These are phyloP conservation scores for Heliconius melpomene DNA, from an alignment of 1,140 invertebrate species.

Conservation along the genomic window DNA sequence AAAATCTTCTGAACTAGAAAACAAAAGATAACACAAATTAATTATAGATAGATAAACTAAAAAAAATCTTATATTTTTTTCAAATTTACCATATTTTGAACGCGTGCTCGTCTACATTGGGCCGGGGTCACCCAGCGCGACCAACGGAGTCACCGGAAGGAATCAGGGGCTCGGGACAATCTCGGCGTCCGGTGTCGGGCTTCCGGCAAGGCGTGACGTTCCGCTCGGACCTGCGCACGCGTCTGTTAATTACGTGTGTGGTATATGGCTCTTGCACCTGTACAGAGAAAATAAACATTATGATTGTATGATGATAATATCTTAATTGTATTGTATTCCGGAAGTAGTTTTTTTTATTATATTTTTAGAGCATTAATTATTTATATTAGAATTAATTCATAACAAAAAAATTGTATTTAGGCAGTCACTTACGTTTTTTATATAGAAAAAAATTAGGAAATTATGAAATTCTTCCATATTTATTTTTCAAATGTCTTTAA, in stretches of 20 bases:
- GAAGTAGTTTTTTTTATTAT: background rate
- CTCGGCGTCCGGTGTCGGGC: conserved; percentile 66
- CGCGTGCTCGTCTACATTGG: conserved; percentile 43
- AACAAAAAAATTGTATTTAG: no score
- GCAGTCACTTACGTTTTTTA: no score
- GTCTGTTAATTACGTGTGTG: conserved; percentile 44
- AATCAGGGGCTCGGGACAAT: conserved; percentile 76
- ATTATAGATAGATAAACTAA: background rate
- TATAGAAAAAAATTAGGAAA: background rate
- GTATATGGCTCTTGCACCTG: conserved; percentile 34
- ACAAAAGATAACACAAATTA: background rate
- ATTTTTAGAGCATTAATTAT: no score
- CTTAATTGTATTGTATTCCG: background rate
- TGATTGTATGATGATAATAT: background rate
- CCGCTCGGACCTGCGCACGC: conserved; percentile 67
- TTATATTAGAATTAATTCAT: no score
- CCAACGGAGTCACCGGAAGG: conserved; percentile 72
- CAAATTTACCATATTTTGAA: conserved; percentile 19
- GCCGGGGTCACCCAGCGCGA: conserved; percentile 41
- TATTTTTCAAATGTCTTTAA: background rate
- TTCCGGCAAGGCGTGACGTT: conserved; percentile 69
- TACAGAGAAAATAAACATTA: background rate
- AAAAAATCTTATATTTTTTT: background rate
- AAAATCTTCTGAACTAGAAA: background rate
- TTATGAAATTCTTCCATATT: background rate